Evolutionary conservation across 2,888 invertebrate genomes (phyloP).

Genomic region (Branchipolynoe longqiensis): DNA sequence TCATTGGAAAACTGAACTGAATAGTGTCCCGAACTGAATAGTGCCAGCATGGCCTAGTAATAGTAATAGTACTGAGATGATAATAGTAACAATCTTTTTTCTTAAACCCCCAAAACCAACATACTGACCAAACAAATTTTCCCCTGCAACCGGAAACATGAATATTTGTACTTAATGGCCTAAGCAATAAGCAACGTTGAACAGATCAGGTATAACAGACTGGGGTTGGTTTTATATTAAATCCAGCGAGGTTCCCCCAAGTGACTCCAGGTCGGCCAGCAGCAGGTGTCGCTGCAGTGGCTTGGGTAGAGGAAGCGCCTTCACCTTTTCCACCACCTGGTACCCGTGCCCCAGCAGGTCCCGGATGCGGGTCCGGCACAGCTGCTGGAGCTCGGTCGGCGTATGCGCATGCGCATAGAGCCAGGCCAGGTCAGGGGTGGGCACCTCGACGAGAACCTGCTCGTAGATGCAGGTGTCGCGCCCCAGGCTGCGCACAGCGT

Average conservation of each 20-base stretch:
- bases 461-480: slow-evolving; percentile 37
- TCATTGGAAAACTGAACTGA: no score
- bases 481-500: not conserved
- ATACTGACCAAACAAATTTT: no score
- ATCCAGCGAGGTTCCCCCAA: slow-evolving; percentile 18
- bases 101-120: no score
- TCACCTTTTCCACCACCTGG: slow-evolving; percentile 67
- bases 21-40: no score
- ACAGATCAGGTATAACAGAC: no score
- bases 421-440: slow-evolving; percentile 20
- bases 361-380: slow-evolving; percentile 71
- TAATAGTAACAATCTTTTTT: no score
- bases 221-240: no score
- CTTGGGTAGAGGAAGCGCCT: slow-evolving; percentile 70
- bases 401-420: slow-evolving; percentile 20
- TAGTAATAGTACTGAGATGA: no score
- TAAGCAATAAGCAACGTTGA: no score
- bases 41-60: no score
- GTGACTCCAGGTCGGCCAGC: slow-evolving; percentile 69
- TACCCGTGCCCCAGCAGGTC: slow-evolving; percentile 67
- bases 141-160: no score
- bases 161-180: no score
- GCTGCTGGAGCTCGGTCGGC: slow-evolving; percentile 70
- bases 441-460: slow-evolving; percentile 40
- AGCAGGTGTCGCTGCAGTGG: slow-evolving; percentile 70